Evolutionary conservation across 2,888 invertebrate species (phyloP).

Genomic region (Cheilosia urbana): DNA sequence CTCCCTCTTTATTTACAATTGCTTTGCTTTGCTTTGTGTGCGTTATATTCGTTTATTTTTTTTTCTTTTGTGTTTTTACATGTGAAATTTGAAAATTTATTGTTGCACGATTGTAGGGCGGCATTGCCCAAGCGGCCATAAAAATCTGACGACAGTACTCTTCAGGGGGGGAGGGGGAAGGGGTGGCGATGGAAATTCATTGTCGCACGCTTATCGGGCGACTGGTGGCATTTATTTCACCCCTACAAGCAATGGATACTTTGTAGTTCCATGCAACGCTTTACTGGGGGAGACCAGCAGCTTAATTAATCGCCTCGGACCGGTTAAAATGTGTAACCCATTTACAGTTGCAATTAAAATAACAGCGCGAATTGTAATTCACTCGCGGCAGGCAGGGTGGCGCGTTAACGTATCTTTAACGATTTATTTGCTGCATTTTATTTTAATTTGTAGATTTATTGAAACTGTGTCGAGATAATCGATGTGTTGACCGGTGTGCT

Average conservation of each 20-base stretch:
- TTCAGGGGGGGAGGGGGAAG: neutral
- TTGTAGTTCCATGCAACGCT: slow-evolving; percentile 5
- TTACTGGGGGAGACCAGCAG: slow-evolving; percentile 47
- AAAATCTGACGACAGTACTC: slow-evolving; percentile 59
- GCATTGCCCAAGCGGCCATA: slow-evolving; percentile 34
- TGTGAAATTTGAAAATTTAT: slow-evolving; percentile 73
- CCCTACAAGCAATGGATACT: slow-evolving; percentile 30
- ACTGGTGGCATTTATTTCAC: slow-evolving; percentile 43
- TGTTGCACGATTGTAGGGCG: slow-evolving; percentile 34
- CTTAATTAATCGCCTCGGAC: slow-evolving; percentile 72
- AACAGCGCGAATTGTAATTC: slow-evolving; percentile 68
- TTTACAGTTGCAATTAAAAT: slow-evolving; percentile 73
- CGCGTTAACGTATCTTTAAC: slow-evolving; percentile 24
- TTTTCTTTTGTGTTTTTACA: slow-evolving; percentile 56
- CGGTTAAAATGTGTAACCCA: slow-evolving; percentile 73
- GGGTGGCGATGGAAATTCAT: slow-evolving; percentile 36
- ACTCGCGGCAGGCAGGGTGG: slow-evolving; percentile 7
- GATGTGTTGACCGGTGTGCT: slow-evolving; percentile 50
- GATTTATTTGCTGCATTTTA: slow-evolving; percentile 53
- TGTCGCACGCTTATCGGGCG: slow-evolving; percentile 66
- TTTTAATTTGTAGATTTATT: slow-evolving; percentile 70
- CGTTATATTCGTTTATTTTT: slow-evolving; percentile 19
- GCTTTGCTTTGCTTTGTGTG: neutral
- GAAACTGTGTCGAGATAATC: slow-evolving; percentile 41
- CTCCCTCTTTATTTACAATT: slow-evolving; percentile 26